Percentiles rank a stretch among this genome's conserved stretches.
Conservation (phyloP, 2,113 vertebrate genomes). For the Eidolon helvum region DNA sequence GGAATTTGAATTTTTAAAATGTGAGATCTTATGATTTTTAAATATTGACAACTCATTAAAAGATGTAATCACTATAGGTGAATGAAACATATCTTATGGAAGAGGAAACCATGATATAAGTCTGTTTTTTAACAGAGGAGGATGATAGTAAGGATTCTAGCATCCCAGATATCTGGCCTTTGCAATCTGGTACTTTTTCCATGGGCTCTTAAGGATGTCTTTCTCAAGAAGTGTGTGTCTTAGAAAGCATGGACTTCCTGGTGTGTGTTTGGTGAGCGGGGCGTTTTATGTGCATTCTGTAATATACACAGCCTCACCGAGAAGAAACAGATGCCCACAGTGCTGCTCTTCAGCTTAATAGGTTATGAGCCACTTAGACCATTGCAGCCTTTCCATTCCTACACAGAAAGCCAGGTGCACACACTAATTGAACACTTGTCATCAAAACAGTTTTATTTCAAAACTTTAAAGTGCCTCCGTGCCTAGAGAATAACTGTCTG, state of each 20-base stretch:
- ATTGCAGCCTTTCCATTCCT: background rate
- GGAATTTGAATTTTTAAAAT: background rate
- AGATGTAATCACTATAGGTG: background rate
- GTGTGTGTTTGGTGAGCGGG: background rate
- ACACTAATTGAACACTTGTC: background rate
- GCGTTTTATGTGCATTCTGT: background rate
- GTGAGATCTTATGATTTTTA: background rate
- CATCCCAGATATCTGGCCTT: background rate
- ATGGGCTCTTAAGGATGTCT: rapidly evolving
- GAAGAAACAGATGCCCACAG: background rate
- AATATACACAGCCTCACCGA: background rate
- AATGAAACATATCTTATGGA: background rate
- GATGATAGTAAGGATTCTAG: background rate
- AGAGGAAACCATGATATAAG: background rate
- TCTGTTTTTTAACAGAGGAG: background rate
- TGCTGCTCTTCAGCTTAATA: background rate
- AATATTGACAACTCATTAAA: background rate
- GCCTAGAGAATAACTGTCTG: background rate
- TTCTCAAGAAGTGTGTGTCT: background rate
- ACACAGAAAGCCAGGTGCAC: background rate
- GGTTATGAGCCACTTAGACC: background rate
- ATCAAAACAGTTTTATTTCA: background rate
- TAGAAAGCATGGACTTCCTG: background rate
- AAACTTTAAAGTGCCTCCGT: constrained; percentile 31
- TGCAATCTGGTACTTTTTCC: background rate